Base-by-base conservation (phyloP, 1,140 invertebrate species). In the Lutraria rhynchaena region DNA sequence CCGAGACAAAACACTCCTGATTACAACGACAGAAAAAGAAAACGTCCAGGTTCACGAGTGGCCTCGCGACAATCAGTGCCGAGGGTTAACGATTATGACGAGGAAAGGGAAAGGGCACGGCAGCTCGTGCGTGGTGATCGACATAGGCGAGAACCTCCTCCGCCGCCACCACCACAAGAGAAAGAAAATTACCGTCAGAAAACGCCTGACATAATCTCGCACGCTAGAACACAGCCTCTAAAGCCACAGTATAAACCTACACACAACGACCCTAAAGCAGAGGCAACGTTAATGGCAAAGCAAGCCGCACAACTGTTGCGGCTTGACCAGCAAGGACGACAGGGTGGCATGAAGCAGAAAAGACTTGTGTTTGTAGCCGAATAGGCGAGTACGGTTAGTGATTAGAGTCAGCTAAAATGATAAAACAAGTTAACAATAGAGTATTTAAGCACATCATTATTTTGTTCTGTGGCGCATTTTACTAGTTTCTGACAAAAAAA, bases 361-460 rank as follows among this genome's bases (percentile, higher is more conserved):
- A 44, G 83, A 24, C 69, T 85, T 11, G 83, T 85, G 11, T 85
- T 85, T 78, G 83, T 85, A 17, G 75, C 83, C 4, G 80, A 85
- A 58, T 85, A 71, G 35, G 13, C 9, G 11, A 27, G 57, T n/a
- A n/a, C n/a, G n/a, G n/a, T n/a, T n/a, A n/a, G n/a, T n/a, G n/a
- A n/a, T n/a, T n/a, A n/a, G n/a, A n/a, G n/a, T n/a, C n/a, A n/a
- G n/a, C n/a, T n/a, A n/a, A n/a, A n/a, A n/a, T n/a, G n/a, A n/a
- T n/a, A n/a, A n/a, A n/a, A n/a, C n/a, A n/a, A n/a, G n/a, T n/a
- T n/a, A n/a, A n/a, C n/a, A n/a, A n/a, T n/a, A n/a, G n/a, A n/a
- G n/a, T n/a, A n/a, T n/a, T n/a, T n/a, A n/a, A n/a, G n/a, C n/a
- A n/a, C n/a, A n/a, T n/a, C n/a, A n/a, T n/a, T n/a, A n/a, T n/a